phyloP scores from a whole-genome alignment of 2,888 invertebrate genomes.

The Polyommatus icarus region DNA sequence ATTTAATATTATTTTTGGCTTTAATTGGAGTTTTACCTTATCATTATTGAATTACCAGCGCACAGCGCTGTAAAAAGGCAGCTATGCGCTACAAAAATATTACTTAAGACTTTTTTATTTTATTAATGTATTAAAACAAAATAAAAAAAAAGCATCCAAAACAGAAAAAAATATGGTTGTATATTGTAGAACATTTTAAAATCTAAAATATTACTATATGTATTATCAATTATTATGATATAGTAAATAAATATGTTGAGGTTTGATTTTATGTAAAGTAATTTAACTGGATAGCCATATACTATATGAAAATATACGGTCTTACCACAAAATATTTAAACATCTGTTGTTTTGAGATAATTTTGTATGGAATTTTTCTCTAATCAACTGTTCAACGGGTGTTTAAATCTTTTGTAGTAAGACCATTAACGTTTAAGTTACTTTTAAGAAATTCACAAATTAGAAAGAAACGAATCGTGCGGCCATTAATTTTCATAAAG shows the following conservation, averaged over 20 bases:
- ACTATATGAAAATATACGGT: not conserved
- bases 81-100: not conserved
- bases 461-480: not conserved
- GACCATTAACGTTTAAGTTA: not conserved
- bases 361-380: too few relatives aligned
- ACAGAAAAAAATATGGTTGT: not conserved
- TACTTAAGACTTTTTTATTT: not conserved
- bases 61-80: not conserved
- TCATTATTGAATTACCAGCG: not conserved
- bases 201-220: not conserved
- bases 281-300: not conserved
- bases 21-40: slow-evolving; percentile 2
- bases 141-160: not conserved
- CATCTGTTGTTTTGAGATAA: too few relatives aligned
- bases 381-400: too few relatives aligned
- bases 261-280: not conserved
- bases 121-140: not conserved
- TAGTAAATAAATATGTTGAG: not conserved
- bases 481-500: not conserved
- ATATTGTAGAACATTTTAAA: not conserved
- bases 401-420: too few relatives aligned
- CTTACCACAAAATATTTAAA: too few relatives aligned
- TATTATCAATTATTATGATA: not conserved
- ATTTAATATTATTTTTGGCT: not conserved
- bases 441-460: not conserved